These are phyloP conservation scores for Phenganax marumi DNA, from an alignment of 92 coral and sea anemone genomes.

Conservation along the genomic window DNA sequence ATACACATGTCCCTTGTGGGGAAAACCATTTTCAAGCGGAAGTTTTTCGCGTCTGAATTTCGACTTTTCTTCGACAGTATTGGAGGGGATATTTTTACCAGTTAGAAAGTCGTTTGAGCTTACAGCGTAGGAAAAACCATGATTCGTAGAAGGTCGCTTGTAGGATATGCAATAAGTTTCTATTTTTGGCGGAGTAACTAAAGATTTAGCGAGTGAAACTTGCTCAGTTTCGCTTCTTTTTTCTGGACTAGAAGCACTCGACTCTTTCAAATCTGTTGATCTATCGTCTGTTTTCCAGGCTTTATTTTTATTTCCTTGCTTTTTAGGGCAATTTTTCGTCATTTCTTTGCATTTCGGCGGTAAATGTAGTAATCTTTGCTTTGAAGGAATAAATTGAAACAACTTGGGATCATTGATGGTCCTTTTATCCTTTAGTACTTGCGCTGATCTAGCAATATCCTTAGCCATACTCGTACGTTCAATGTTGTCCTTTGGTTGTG, in stretches of 20 bases:
- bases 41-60: background rate
- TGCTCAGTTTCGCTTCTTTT: background rate
- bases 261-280: background rate
- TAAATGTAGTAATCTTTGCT: background rate
- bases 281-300: background rate
- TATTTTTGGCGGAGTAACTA: slow-evolving; percentile 23
- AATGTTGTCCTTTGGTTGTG: background rate
- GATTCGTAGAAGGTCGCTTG: slow-evolving; percentile 18
- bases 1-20: slow-evolving; percentile 8
- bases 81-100: background rate
- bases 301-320: background rate
- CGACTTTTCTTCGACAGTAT: background rate
- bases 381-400: background rate
- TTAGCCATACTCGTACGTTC: background rate
- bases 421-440: background rate
- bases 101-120: slow-evolving; percentile 26
- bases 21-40: slow-evolving; percentile 9
- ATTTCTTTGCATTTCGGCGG: background rate
- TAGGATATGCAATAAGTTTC: slow-evolving; percentile 36
- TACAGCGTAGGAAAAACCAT: slow-evolving; percentile 37
- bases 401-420: background rate
- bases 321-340: background rate
- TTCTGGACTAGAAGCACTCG: background rate
- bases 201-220: background rate
- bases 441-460: background rate